Evolutionary conservation across 2,888 invertebrate genomes (phyloP).

Genomic region (Tuta absoluta): DNA sequence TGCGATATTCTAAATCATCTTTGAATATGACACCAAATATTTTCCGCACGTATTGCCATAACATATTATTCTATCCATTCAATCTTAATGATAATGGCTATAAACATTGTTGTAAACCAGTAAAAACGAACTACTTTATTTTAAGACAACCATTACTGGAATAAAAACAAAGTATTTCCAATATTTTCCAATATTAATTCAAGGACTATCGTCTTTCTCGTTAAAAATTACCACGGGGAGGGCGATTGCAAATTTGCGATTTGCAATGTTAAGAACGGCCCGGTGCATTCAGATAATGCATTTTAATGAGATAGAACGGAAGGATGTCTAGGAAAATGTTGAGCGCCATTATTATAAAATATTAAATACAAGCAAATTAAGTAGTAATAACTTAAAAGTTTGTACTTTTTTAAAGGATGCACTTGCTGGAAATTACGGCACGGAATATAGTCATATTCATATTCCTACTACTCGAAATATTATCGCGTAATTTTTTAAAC

Average conservation of each 20-base stretch:
- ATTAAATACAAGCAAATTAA: background rate
- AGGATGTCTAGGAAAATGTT: slow-evolving; percentile 33
- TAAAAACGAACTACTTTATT: background rate
- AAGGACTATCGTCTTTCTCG: slow-evolving; percentile 69
- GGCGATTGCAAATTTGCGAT: slow-evolving; percentile 71
- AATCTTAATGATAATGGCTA: too few relatives aligned
- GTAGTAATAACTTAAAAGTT: too few relatives aligned
- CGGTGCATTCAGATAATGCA: slow-evolving; percentile 75
- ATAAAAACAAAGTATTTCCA: slow-evolving; percentile 22
- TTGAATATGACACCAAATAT: too few relatives aligned
- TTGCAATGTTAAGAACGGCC: slow-evolving; percentile 75
- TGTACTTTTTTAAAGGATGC: too few relatives aligned
- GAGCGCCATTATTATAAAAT: background rate
- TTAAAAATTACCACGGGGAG: slow-evolving; percentile 76
- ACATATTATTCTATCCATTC: too few relatives aligned
- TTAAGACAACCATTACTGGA: background rate
- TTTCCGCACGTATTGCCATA: too few relatives aligned
- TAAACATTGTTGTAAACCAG: too few relatives aligned
- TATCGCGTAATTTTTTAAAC: too few relatives aligned
- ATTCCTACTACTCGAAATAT: too few relatives aligned
- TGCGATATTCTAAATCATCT: too few relatives aligned
- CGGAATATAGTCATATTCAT: too few relatives aligned
- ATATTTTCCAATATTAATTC: slow-evolving; percentile 58
- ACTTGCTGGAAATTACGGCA: background rate
- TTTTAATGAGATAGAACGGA: slow-evolving; percentile 81